Evolutionary conservation across 2,797 vertebrate genomes (phyloP).

Genomic region (Iguana delicatissima): DNA sequence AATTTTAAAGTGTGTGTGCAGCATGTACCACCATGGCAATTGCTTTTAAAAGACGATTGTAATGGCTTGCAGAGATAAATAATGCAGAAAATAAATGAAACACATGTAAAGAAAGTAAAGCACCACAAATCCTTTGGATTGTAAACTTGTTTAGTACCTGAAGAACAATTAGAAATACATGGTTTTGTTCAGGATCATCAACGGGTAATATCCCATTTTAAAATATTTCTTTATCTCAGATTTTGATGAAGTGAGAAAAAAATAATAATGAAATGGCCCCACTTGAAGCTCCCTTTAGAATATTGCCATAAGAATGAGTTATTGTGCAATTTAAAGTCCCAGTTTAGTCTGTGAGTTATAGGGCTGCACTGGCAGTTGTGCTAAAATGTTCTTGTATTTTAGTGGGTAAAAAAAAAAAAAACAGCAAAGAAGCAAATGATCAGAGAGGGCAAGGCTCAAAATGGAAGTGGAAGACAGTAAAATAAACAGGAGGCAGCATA

Average conservation of each 20-base stretch:
- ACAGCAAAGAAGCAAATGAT: not conserved
- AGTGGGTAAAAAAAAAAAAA: slow-evolving; percentile 39
- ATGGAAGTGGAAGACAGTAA: slow-evolving; percentile 10
- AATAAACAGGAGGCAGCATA: slow-evolving; percentile 8
- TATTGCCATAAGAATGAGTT: slow-evolving; percentile 46
- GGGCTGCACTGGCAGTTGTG: not conserved
- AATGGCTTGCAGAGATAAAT: not conserved
- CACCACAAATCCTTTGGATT: not conserved
- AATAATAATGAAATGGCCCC: slow-evolving; percentile 37
- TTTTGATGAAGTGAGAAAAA: slow-evolving; percentile 36
- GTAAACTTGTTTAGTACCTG: not conserved
- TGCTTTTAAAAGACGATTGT: too few relatives aligned
- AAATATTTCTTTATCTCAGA: slow-evolving; percentile 44
- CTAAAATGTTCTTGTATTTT: slow-evolving; percentile 33
- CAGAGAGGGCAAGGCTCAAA: slow-evolving; percentile 13
- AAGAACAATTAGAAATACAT: slow-evolving; percentile 34
- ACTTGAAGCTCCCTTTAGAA: slow-evolving; percentile 44
- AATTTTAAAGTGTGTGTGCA: too few relatives aligned
- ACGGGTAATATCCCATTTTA: slow-evolving; percentile 37
- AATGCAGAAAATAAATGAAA: not conserved
- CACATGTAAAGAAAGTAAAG: not conserved
- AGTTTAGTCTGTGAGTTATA: slow-evolving; percentile 45
- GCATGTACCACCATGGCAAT: too few relatives aligned
- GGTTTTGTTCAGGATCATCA: not conserved
- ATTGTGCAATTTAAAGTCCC: slow-evolving; percentile 46